A percentile compares a stretch with the other conserved stretches of the same genome.
Evolutionary conservation across 2,888 invertebrate genomes (phyloP).

Genomic region (Liposcelis brunnea): DNA sequence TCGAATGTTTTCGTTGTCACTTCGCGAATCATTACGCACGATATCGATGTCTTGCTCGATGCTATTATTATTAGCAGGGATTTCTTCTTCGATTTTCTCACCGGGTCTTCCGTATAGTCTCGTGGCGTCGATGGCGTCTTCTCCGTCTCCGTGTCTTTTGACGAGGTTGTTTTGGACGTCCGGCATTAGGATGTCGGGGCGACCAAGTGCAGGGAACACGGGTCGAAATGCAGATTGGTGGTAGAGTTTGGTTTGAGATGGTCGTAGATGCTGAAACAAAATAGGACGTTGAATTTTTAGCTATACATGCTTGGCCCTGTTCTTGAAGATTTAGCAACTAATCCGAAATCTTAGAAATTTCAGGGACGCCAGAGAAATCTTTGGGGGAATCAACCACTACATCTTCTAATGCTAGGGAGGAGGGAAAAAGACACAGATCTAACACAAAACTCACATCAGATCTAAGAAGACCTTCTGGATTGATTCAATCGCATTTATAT

Average conservation of each 20-base stretch:
- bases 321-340: not conserved
- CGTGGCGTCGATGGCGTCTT: not conserved
- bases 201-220: slow-evolving; percentile 24
- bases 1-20: not conserved
- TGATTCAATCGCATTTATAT: too few relatives aligned
- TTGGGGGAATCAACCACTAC: too few relatives aligned
- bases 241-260: slow-evolving; percentile 17
- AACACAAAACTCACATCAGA: too few relatives aligned
- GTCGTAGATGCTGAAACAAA: not conserved
- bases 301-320: not conserved
- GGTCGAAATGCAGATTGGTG: slow-evolving; percentile 43
- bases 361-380: too few relatives aligned
- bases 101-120: not conserved
- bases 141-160: not conserved
- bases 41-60: not conserved
- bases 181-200: slow-evolving; percentile 20
- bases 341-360: not conserved
- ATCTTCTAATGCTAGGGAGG: too few relatives aligned
- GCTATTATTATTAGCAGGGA: not conserved
- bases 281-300: not conserved
- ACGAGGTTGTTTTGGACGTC: not conserved
- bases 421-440: too few relatives aligned
- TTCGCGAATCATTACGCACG: too few relatives aligned
- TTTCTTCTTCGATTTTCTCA: not conserved
- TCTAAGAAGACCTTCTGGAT: too few relatives aligned